Percentiles rank a stretch among this genome's conserved stretches.
Conservation (phyloP, 1,140 invertebrate species). For the Apis dorsata region DNA sequence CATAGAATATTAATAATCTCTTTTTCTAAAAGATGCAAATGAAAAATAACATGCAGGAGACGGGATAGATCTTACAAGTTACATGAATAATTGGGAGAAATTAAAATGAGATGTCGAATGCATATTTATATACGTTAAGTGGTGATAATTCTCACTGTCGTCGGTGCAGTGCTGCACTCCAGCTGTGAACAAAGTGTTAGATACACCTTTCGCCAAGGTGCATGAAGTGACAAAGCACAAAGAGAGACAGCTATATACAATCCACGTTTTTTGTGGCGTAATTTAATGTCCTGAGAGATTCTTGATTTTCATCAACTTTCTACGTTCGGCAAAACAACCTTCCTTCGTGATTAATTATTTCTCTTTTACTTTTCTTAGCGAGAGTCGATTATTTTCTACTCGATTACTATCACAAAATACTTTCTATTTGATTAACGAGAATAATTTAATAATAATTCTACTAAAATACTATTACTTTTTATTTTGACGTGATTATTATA, state of each 20-base stretch:
- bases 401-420: neutral
- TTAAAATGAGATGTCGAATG: conserved; percentile 62
- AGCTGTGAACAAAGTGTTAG: conserved; percentile 78
- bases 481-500: neutral
- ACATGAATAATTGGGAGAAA: conserved; percentile 70
- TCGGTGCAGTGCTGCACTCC: conserved; percentile 76
- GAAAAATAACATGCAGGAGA: conserved; percentile 58
- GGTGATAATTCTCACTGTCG: conserved; percentile 74
- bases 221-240: conserved; percentile 70
- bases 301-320: conserved; percentile 2
- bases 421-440: too few relatives aligned
- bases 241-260: conserved; percentile 70
- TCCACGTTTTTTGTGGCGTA: conserved; percentile 54
- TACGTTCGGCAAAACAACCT: neutral
- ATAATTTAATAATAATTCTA: neutral
- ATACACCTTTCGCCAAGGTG: conserved; percentile 73
- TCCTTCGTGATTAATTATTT: neutral
- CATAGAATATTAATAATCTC: conserved; percentile 7
- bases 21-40: conserved; percentile 37
- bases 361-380: neutral
- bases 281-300: conserved; percentile 20
- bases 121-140: conserved; percentile 64
- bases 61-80: conserved; percentile 65
- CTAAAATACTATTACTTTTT: neutral
- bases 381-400: neutral